Evolutionary conservation across 2,888 invertebrate genomes (phyloP).

Genomic region (Heteromyza rotundicornis): DNA sequence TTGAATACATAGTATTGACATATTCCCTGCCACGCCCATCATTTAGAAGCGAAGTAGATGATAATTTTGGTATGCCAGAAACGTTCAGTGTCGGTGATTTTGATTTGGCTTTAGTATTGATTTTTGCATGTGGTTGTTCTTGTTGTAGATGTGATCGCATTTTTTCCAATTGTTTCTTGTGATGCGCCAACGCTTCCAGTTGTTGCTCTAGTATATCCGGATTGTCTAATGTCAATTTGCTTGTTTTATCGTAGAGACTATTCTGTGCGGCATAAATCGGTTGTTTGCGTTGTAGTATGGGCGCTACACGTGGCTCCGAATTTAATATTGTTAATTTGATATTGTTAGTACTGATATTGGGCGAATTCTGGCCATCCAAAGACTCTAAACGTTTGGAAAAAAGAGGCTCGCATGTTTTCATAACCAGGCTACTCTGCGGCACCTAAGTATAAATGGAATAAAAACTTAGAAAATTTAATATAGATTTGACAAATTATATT

Average conservation of each 20-base stretch:
- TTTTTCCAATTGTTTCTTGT: slow-evolving; percentile 61
- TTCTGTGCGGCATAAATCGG: slow-evolving; percentile 29
- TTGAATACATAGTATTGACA: too few species aligned
- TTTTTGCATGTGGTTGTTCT: slow-evolving; percentile 4
- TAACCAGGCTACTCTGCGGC: slow-evolving; percentile 77
- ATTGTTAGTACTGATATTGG: not conserved
- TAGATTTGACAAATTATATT: slow-evolving; percentile 6
- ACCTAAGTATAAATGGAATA: too few species aligned
- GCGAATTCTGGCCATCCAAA: slow-evolving; percentile 26
- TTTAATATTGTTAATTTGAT: not conserved
- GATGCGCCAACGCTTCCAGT: slow-evolving; percentile 59
- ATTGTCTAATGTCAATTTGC: slow-evolving; percentile 57
- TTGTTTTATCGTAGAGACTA: slow-evolving; percentile 36
- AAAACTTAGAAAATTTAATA: slow-evolving; percentile 30
- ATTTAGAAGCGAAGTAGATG: slow-evolving; percentile 39
- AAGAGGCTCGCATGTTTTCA: slow-evolving; percentile 74
- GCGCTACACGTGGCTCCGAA: slow-evolving; percentile 13
- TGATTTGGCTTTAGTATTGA: too few species aligned
- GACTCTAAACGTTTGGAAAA: slow-evolving; percentile 75
- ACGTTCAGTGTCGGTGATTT: too few species aligned
- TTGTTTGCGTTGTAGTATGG: slow-evolving; percentile 43
- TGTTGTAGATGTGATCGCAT: slow-evolving; percentile 45
- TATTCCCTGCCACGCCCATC: too few species aligned
- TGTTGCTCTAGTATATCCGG: slow-evolving; percentile 60
- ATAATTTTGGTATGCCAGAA: slow-evolving; percentile 39